Percentiles rank a stretch among this genome's conserved stretches.
phyloP scores from a whole-genome alignment of 2,888 invertebrate genomes.

The Ethmia dodecea region DNA sequence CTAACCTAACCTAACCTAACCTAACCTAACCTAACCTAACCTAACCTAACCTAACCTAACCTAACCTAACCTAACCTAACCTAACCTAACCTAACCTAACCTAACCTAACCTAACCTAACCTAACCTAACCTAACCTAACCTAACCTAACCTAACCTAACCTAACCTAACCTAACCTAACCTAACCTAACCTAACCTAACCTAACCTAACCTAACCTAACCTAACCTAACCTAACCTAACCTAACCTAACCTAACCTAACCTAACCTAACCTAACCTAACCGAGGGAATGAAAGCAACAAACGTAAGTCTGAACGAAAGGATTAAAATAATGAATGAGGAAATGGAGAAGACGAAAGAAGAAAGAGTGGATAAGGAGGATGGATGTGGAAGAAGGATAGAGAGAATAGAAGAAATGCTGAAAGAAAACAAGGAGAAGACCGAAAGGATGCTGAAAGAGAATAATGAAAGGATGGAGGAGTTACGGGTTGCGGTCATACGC shows the following conservation, averaged over 20 bases:
- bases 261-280: constrained; percentile 15
- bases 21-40: constrained; percentile 6
- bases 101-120: constrained; percentile 10
- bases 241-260: constrained; percentile 16
- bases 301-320: too few species aligned
- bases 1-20: constrained; percentile 7
- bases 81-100: constrained; percentile 7
- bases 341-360: too few species aligned
- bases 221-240: constrained; percentile 17
- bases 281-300: too few species aligned
- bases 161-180: constrained; percentile 10
- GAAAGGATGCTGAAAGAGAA: too few species aligned
- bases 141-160: constrained; percentile 6
- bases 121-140: constrained; percentile 9
- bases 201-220: constrained; percentile 9
- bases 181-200: constrained; percentile 4
- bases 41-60: constrained; percentile 9
- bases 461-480: too few species aligned
- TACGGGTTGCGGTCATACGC: too few species aligned
- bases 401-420: too few species aligned
- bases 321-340: too few species aligned
- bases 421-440: too few species aligned
- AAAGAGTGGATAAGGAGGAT: too few species aligned
- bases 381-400: too few species aligned
- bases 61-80: constrained; percentile 4